Evolutionary conservation across 2,113 vertebrate species (phyloP), one percentile per base, ranked within the genome.

Genomic region (Thalassarche chlororhynchos): DNA sequence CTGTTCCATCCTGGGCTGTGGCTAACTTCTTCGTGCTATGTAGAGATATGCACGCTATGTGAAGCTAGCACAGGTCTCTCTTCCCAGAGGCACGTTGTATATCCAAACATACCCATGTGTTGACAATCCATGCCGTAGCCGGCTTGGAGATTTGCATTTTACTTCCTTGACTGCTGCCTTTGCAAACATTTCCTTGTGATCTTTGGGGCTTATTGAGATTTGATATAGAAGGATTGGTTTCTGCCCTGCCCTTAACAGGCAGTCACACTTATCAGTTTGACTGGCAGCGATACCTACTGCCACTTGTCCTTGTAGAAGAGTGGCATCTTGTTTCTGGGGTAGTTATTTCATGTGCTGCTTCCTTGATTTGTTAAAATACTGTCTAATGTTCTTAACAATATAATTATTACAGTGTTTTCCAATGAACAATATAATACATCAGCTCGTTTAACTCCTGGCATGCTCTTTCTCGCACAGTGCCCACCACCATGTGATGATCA

Each of bases 151-250:
- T 87, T 87, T 77, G 65, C 61, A 25, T 58, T 60, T 87, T 31
- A 77, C 71, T 95, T 93, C 91, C 82, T 51, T 65, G 36, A 49
- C 72, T 42, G 44, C 40, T 66, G 26, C 60, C 66, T 91, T 64
- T 83, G 77, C 81, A 83, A 87, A 83, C 70, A 25, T 11, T 90
- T 13, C 57, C 24, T 25, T 72, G 78, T 61, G n/a, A 40, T 82
- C 62, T 34, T 40, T 12, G 29, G 32, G 18, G 52, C 61, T 86
- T 64, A 31, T 0, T 32, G 89, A 76, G 81, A 19, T 62, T 38
- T 46, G 36, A 26, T 47, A 14, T 6, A 28, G 54, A 52, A 85
- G 72, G 66, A 34, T 31, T 34, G 28, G 57, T 74, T 89, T 52
- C 65, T 70, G 87, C 82, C 90, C 90, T 88, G 74, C 91, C 89